Evolutionary conservation across 2,797 vertebrate species (phyloP), one percentile per base, ranked within the genome.

Genomic region (Argentina silus): DNA sequence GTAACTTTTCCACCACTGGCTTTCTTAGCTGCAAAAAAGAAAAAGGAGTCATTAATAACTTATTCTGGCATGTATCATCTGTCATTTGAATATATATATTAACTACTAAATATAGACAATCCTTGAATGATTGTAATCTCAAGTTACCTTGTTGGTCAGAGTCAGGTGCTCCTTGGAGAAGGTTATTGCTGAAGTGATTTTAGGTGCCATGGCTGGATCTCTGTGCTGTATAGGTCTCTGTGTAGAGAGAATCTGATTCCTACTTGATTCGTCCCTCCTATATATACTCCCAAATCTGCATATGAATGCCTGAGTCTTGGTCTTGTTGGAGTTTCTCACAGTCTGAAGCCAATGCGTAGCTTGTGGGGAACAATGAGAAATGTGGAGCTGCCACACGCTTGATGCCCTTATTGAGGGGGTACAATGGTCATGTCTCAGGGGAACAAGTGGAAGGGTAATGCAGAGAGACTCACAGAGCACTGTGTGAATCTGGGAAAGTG

Each of bases 281-380:
- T 93, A 91, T 95, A 95, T 95, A 93, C 27, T 0, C 79, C 0
- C 51, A 0, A 73, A 75, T 79, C 81, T 81, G 85, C 91, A 89
- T 93, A 86, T 87, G 78, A 91, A 90, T 88, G 87, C 88, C 81
- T 95, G 94, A 90, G 93, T 89, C 85, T 92, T 65, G 67, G 83
- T 92, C 74, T 70, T 78, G 85, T 86, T 83, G 61, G 82, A 90
- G 84, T 90, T 95, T 96, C 95, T 94, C 95, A 96, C 94, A 94
- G 91, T 94, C 84, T 0, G 71, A 71, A 90, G 91, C 93, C 95
- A 95, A 95, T 95, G 81, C 50, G 8, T 69, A 61, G 51, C 71
- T 67, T 19, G 44, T 66, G 15, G 73, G 59, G 53, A n/a, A 69
- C 76, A 75, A 72, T 77, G 69, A 69, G 73, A 44, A 78, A 70